Evolutionary conservation across 2,113 vertebrate genomes (phyloP).

Genomic region (Brienomyrus brachyistius): DNA sequence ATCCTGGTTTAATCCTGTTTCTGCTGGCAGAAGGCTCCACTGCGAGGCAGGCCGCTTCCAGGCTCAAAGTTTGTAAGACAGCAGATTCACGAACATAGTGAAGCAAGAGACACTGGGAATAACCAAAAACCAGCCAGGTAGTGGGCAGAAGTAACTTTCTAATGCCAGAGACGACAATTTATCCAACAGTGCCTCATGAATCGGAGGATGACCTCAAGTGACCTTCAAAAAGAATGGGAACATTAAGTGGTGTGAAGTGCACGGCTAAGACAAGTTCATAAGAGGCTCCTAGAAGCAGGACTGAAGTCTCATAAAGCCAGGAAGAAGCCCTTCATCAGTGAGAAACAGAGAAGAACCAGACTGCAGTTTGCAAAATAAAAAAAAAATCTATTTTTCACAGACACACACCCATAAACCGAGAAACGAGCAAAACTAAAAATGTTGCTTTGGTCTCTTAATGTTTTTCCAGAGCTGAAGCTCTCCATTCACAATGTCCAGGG

Average conservation of each 20-base stretch:
- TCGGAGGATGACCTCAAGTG: background rate
- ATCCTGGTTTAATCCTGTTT: background rate
- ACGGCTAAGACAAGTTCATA: background rate
- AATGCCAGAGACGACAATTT: background rate
- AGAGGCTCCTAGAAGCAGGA: background rate
- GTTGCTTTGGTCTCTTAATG: background rate
- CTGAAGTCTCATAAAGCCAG: background rate
- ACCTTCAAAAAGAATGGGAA: background rate
- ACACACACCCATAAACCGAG: background rate
- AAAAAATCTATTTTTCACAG: too few relatives aligned
- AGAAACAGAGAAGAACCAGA: background rate
- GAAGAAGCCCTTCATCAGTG: background rate
- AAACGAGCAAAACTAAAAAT: background rate
- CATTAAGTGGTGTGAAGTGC: background rate
- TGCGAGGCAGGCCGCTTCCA: background rate
- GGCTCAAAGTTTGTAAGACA: background rate
- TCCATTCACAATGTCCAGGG: background rate
- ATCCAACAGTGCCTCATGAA: background rate
- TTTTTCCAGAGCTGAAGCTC: background rate
- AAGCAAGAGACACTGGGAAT: background rate
- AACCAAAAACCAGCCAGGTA: background rate
- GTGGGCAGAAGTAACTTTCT: background rate
- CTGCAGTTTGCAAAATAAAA: background rate
- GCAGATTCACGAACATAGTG: background rate
- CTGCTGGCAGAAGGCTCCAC: background rate